Conservation (phyloP, 2,888 invertebrate species). For the Anthrax anthrax region DNA sequence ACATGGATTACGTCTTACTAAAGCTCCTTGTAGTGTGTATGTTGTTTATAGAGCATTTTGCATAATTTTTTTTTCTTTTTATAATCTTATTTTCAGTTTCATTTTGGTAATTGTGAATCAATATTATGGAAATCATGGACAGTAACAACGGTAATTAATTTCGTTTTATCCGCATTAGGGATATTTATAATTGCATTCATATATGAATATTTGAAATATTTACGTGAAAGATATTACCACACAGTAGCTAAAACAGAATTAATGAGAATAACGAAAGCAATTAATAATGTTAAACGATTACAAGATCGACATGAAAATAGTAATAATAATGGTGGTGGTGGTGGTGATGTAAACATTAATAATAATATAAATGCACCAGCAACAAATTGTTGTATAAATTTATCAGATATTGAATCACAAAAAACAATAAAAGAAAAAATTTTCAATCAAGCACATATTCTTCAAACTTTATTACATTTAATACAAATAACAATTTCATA, state of each 20-base stretch:
- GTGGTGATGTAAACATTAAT: not conserved
- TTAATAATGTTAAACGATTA: slow-evolving; percentile 11
- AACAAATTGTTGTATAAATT: slow-evolving; percentile 16
- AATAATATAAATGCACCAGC: no score
- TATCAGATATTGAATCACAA: slow-evolving; percentile 14
- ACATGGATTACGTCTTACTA: no score
- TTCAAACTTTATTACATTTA: slow-evolving; percentile 25
- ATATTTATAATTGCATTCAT: slow-evolving; percentile 78
- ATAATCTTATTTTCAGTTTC: slow-evolving; percentile 42
- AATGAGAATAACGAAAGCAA: slow-evolving; percentile 17
- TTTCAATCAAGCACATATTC: slow-evolving; percentile 20
- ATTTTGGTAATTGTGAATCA: slow-evolving; percentile 58
- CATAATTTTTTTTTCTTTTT: not conserved
- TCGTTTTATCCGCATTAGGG: slow-evolving; percentile 76
- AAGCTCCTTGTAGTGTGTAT: no score
- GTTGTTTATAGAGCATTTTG: not conserved
- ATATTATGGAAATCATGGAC: slow-evolving; percentile 72
- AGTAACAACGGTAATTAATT: slow-evolving; percentile 52
- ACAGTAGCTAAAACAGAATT: slow-evolving; percentile 17
- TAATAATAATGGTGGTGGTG: no score
- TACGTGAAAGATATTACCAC: slow-evolving; percentile 34
- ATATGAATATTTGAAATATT: slow-evolving; percentile 94
- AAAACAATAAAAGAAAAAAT: slow-evolving; percentile 16
- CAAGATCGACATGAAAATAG: not conserved
- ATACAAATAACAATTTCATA: slow-evolving; percentile 28